Base-by-base conservation (phyloP, 1,140 invertebrate genomes). In the Drosophila pseudoobscura region DNA sequence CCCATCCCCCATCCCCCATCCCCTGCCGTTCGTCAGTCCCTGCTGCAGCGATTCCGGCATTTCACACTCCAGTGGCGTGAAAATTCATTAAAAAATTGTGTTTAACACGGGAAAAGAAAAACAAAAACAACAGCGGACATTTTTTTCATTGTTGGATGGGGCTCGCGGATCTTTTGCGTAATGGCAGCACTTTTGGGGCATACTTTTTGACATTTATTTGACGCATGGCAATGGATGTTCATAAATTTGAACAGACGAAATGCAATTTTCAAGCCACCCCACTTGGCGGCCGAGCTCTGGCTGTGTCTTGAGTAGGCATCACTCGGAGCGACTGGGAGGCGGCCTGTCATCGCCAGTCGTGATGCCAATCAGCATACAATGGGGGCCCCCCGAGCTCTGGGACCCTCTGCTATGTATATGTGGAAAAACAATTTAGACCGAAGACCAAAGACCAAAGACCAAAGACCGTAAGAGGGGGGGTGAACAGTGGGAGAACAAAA, bases 11-110 rank as follows among this genome's bases (percentile, higher is more conserved):
- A 15, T 45, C 59, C 24, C 45, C 39, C 55, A 39, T 44, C 9
- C 20, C 20, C 24, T 0, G 0, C 24, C 4, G 0, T 0, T 4
- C 24, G 0, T 2, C 24, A 26, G 24, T 39, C 35, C 13, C 35
- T 5, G 1, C 11, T 13, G 35, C 11, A 39, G 35, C 35, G 35
- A 39, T 8, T 22, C 60, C 41, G 39, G 51, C 78, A 88, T 88
- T 88, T 88, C 65, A 89, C 83, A 88, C 83, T 88, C 79, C 79
- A 88, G 41, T 88, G 84, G 84, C 75, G 83, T 73, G 78, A 88
- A 89, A 88, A 89, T 88, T 88, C 83, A 88, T 88, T 88, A 87
- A 87, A 82, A 87, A 82, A 85, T 87, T 87, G 82, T 87, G 82
- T 85, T 85, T 85, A 80, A 87, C 82, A 80, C 80, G 77, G 64